Conservation (phyloP, 1,140 invertebrate species). For the Mylabris phalerata region DNA sequence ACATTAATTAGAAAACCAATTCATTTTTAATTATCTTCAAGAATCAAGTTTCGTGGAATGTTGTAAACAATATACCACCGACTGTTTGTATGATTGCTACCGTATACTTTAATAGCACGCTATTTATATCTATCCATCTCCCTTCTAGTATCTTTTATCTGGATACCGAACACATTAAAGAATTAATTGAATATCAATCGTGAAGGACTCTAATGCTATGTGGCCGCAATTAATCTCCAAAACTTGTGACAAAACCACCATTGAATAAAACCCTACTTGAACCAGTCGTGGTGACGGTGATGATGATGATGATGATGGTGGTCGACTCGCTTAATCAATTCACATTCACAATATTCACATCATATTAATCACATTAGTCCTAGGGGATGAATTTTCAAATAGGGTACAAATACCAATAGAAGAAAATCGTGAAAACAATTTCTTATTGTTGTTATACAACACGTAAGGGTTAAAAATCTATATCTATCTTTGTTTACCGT, state of each 20-base stretch:
- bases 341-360: slow-evolving; percentile 31
- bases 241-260: slow-evolving; percentile 19
- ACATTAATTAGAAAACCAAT: too few species aligned
- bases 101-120: slow-evolving; percentile 22
- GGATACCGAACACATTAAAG: slow-evolving; percentile 4
- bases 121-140: slow-evolving; percentile 1
- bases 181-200: slow-evolving; percentile 12
- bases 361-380: slow-evolving; percentile 36
- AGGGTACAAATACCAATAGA: slow-evolving; percentile 18
- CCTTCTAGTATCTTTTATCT: background rate
- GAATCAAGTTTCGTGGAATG: too few species aligned
- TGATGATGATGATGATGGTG: too few species aligned
- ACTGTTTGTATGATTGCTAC: slow-evolving; percentile 26
- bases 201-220: slow-evolving; percentile 26
- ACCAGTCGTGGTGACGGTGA: slow-evolving; percentile 8
- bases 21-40: too few species aligned
- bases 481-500: too few species aligned
- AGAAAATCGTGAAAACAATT: slow-evolving; percentile 5
- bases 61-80: too few species aligned
- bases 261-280: slow-evolving; percentile 28
- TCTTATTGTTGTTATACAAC: background rate
- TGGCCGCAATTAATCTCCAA: slow-evolving; percentile 32
- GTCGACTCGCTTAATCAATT: slow-evolving; percentile 33
- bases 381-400: slow-evolving; percentile 23
- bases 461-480: too few species aligned